Conservation (phyloP, 2,113 vertebrate species). For the Ammodytes dubius region DNA sequence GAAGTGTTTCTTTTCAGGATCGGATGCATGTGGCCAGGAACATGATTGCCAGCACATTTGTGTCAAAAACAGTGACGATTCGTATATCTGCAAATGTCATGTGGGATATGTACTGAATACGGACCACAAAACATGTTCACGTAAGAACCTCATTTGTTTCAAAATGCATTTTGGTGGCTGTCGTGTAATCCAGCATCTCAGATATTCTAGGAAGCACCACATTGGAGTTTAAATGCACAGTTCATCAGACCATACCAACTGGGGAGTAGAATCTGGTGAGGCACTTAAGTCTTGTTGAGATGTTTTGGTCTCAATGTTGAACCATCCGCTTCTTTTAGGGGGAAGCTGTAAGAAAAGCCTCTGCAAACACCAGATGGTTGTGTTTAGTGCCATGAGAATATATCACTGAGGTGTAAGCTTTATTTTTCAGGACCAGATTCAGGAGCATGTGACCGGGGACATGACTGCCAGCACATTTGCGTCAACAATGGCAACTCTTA, state of each 20-base stretch:
- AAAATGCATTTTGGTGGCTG: not conserved
- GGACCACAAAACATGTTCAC: slow-evolving; percentile 79
- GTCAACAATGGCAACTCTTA: slow-evolving; percentile 70
- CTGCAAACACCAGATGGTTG: not conserved
- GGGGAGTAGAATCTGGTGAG: not conserved
- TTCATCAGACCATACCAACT: not conserved
- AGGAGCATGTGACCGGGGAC: slow-evolving; percentile 75
- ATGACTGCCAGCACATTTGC: slow-evolving; percentile 85
- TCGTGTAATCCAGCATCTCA: not conserved
- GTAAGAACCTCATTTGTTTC: slow-evolving; percentile 39
- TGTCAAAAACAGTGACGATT: slow-evolving; percentile 62
- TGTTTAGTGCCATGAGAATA: not conserved
- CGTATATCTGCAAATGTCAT: slow-evolving; percentile 74
- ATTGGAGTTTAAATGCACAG: not conserved
- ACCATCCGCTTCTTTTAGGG: not conserved
- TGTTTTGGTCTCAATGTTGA: not conserved
- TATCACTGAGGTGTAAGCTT: not conserved
- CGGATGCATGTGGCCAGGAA: slow-evolving; percentile 69
- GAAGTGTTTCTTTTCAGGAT: slow-evolving; percentile 65
- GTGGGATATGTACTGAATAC: slow-evolving; percentile 81
- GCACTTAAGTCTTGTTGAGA: not conserved
- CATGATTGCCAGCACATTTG: slow-evolving; percentile 83
- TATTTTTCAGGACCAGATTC: slow-evolving; percentile 60
- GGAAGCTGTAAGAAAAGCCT: not conserved
- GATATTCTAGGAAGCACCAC: not conserved